These are phyloP conservation scores for Alaudala cheleensis DNA, from an alignment of 2,113 vertebrate genomes.

Conservation along the genomic window DNA sequence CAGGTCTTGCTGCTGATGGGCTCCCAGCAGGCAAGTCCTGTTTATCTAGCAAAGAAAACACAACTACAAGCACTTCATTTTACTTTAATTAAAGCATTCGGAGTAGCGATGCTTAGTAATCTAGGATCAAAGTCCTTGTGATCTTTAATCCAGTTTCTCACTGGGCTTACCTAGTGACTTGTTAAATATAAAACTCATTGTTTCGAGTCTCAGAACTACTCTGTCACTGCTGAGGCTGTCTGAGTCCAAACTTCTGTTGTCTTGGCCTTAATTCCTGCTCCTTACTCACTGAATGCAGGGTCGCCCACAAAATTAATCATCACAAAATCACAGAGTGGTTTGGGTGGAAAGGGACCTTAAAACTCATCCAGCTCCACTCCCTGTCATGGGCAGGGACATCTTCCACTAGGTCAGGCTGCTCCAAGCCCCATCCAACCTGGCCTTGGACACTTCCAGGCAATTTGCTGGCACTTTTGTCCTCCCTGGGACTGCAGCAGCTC, in stretches of 20 bases:
- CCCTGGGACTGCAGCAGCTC: background rate
- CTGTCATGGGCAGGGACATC: background rate
- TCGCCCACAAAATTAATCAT: background rate
- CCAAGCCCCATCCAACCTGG: background rate
- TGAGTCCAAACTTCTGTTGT: background rate
- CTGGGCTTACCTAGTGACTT: slow-evolving; percentile 22
- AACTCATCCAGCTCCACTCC: background rate
- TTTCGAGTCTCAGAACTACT: background rate
- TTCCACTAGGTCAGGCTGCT: background rate
- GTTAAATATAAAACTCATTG: background rate
- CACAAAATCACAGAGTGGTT: background rate
- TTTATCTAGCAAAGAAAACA: slow-evolving; percentile 61
- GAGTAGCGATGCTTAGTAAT: slow-evolving; percentile 58
- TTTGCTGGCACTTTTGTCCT: background rate
- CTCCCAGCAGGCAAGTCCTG: slow-evolving; percentile 59
- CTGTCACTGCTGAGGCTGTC: background rate
- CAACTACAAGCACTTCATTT: slow-evolving; percentile 53
- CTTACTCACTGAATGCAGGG: background rate
- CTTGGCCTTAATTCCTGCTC: background rate
- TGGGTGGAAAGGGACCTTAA: background rate
- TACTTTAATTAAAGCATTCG: slow-evolving; percentile 53
- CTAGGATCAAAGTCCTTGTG: slow-evolving; percentile 64
- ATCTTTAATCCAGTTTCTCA: slow-evolving; percentile 57
- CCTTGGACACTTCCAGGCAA: background rate
- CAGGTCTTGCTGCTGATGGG: background rate